Evolutionary conservation across 1,140 invertebrate genomes (phyloP).

Genomic region (Andricus grossulariae): DNA sequence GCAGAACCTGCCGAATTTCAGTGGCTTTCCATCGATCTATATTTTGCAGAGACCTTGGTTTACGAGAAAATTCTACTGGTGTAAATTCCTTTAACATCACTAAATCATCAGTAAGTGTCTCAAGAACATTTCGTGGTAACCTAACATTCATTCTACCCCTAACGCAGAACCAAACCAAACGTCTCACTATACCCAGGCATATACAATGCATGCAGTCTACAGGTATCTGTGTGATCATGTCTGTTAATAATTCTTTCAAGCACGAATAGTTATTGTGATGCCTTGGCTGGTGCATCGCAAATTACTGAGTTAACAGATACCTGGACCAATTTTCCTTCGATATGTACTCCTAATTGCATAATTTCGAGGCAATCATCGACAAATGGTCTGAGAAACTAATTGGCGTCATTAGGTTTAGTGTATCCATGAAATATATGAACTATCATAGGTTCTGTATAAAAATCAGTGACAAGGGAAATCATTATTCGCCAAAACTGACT

Average conservation of each 20-base stretch:
- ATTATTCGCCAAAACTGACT: slow-evolving; percentile 50
- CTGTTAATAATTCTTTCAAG: slow-evolving; percentile 38
- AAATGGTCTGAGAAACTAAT: slow-evolving; percentile 42
- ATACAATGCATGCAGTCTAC: slow-evolving; percentile 61
- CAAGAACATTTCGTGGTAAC: not conserved
- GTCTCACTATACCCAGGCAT: slow-evolving; percentile 58
- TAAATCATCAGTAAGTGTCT: slow-evolving; percentile 10
- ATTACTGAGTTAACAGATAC: slow-evolving; percentile 37
- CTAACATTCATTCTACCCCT: slow-evolving; percentile 45
- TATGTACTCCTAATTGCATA: slow-evolving; percentile 3
- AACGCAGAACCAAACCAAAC: slow-evolving; percentile 58
- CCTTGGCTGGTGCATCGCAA: slow-evolving; percentile 56
- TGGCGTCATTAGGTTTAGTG: slow-evolving; percentile 42
- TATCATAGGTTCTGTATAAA: slow-evolving; percentile 46
- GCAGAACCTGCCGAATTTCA: slow-evolving; percentile 6
- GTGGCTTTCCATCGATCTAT: slow-evolving; percentile 33
- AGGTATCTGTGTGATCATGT: slow-evolving; percentile 53
- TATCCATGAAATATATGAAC: slow-evolving; percentile 40
- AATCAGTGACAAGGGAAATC: slow-evolving; percentile 37
- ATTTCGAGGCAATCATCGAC: slow-evolving; percentile 39
- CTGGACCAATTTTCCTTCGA: not conserved
- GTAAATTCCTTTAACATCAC: not conserved
- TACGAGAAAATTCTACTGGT: slow-evolving; percentile 11
- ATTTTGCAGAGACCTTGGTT: slow-evolving; percentile 9
- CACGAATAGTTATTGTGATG: no score